These are phyloP conservation scores for Oophaga sylvatica DNA, from an alignment of 2,797 vertebrate species.

Conservation along the genomic window DNA sequence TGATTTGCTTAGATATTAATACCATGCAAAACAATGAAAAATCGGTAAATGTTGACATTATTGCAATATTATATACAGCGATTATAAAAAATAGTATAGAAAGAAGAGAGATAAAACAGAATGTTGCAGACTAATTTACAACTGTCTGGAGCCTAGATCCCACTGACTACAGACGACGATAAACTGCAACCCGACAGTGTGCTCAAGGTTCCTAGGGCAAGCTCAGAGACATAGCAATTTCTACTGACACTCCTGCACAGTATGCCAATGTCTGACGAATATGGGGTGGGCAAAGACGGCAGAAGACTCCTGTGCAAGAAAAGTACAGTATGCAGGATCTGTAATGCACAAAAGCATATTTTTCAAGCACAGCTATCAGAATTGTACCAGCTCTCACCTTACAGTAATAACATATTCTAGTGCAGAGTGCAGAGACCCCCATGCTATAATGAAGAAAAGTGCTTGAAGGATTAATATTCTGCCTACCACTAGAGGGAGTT, in stretches of 20 bases:
- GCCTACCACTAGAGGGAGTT: no score
- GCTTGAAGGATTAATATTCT: no score
- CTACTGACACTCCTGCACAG: not conserved
- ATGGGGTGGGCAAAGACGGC: not conserved
- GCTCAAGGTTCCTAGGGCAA: not conserved
- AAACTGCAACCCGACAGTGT: not conserved
- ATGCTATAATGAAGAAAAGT: no score
- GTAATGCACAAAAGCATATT: no score
- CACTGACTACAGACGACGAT: not conserved
- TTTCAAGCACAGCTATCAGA: no score
- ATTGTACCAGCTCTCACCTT: no score
- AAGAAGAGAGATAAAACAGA: not conserved
- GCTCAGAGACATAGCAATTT: not conserved
- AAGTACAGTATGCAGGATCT: no score
- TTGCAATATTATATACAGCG: not conserved
- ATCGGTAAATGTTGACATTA: not conserved
- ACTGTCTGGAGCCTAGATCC: not conserved
- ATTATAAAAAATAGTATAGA: not conserved
- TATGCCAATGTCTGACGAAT: not conserved
- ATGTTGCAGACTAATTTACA: not conserved
- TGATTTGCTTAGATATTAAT: slow-evolving; percentile 24
- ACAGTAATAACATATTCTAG: no score
- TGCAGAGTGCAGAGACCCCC: no score
- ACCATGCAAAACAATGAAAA: slow-evolving; percentile 13
- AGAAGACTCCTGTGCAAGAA: not conserved